Conservation (phyloP, 2,113 vertebrate species). For the Gnathonemus longibarbis region DNA sequence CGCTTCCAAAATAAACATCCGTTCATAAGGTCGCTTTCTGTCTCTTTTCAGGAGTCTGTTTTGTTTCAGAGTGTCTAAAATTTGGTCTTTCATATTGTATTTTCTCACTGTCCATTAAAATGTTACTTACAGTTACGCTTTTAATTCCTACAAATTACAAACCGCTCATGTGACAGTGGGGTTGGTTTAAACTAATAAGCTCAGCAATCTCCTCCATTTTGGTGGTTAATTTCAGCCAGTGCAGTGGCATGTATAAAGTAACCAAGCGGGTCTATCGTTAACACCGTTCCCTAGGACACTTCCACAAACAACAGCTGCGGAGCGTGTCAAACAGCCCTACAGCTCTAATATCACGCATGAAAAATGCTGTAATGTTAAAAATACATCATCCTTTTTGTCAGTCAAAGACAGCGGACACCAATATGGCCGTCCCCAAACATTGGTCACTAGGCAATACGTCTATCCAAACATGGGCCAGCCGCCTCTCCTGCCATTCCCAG, state of each 20-base stretch:
- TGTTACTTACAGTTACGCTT: background rate
- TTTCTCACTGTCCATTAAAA: background rate
- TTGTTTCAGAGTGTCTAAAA: background rate
- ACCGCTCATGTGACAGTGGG: background rate
- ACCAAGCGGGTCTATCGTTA: slow-evolving; percentile 52
- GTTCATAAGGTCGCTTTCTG: background rate
- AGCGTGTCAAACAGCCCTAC: slow-evolving; percentile 41
- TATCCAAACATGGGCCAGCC: slow-evolving; percentile 13
- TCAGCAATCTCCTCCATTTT: slow-evolving; percentile 17
- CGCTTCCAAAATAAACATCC: background rate
- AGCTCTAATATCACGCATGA: slow-evolving; percentile 43
- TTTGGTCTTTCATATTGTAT: background rate
- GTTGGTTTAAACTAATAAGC: background rate
- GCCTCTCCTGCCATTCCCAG: background rate
- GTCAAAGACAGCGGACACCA: slow-evolving; percentile 25
- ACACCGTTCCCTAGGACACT: slow-evolving; percentile 56
- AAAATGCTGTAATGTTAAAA: slow-evolving; percentile 45
- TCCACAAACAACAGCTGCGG: slow-evolving; percentile 67
- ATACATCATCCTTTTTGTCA: slow-evolving; percentile 33
- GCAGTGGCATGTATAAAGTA: slow-evolving; percentile 44
- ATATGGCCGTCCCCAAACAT: background rate
- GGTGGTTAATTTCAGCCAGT: slow-evolving; percentile 33
- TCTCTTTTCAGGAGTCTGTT: background rate
- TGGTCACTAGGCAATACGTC: slow-evolving; percentile 15
- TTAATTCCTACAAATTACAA: background rate